Conservation (phyloP, 2,797 vertebrate species). For the Lindbergichthys nudifrons region DNA sequence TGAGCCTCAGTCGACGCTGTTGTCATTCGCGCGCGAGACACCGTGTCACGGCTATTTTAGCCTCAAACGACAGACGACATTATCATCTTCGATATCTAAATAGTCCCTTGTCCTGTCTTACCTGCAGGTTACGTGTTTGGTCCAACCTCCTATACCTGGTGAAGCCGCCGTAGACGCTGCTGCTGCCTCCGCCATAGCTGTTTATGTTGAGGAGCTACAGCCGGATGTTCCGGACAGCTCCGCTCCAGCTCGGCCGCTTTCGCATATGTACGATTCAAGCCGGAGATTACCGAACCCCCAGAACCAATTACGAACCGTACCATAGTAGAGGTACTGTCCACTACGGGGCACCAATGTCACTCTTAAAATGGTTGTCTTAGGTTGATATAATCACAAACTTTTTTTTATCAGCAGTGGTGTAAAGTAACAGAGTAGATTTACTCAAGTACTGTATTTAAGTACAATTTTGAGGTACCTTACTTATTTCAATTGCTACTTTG, state of each 20-base stretch:
- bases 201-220: conserved; percentile 91
- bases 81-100: no score
- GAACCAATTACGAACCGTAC: background rate
- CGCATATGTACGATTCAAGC: conserved; percentile 41
- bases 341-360: background rate
- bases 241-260: conserved; percentile 63
- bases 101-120: conserved; percentile 55
- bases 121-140: conserved; percentile 97
- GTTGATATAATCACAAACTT: no score
- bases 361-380: no score
- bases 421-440: no score
- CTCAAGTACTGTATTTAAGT: no score
- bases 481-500: no score
- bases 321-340: background rate
- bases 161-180: conserved; percentile 85
- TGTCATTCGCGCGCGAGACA: conserved; percentile 30
- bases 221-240: conserved; percentile 87
- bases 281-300: conserved; percentile 55
- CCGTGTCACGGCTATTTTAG: background rate
- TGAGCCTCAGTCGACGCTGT: conserved; percentile 50
- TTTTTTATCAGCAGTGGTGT: no score
- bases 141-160: conserved; percentile 88
- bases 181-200: conserved; percentile 98
- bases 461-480: no score
- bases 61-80: background rate